Evolutionary conservation across 2,113 vertebrate genomes (phyloP), one percentile per base, ranked within the genome.

Genomic region (Taxidea taxus): DNA sequence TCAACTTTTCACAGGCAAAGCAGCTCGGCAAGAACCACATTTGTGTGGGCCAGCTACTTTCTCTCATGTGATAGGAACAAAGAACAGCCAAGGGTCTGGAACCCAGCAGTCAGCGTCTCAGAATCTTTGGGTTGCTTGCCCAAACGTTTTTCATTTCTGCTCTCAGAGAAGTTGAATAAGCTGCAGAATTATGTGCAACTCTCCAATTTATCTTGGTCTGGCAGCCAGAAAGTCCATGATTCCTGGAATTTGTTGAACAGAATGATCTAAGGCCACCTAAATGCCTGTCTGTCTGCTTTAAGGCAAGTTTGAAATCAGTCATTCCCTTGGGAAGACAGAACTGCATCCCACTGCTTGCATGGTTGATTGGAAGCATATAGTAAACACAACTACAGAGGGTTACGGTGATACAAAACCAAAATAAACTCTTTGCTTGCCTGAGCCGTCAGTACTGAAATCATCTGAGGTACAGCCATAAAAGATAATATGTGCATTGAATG

Each of bases 231-330:
- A 93, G 78, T 42, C 89, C 39, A 11, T 0, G 44, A n/a, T 95
- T 97, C 90, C 74, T 84, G 80, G 94, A 92, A 96, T 83, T 95
- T 87, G 82, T 51, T 82, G 83, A 91, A 91, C 83, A 96, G 23
- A 84, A 93, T 68, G 64, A 51, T 62, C 87, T 44, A 16, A 88
- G 47, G 74, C 29, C 62, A 88, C 25, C 10, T 54, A 75, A 86
- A 58, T n/a, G 39, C 12, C 27, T 56, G 49, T 39, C 3, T 31
- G 27, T 70, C 51, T 47, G 9, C 70, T 87, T 54, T 34, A 72
- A 37, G 77, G 27, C 72, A 11, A 49, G 47, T 92, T 51, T 39
- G 20, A 23, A 77, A 68, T 0, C 77, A 18, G 25, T 60, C 31
- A 37, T 81, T 68, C 23, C 47, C 44, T 81, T 47, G 64, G 77